Percentiles rank a stretch among this genome's conserved stretches.
Conservation (phyloP, 2,888 invertebrate species). For the Timema cristinae region DNA sequence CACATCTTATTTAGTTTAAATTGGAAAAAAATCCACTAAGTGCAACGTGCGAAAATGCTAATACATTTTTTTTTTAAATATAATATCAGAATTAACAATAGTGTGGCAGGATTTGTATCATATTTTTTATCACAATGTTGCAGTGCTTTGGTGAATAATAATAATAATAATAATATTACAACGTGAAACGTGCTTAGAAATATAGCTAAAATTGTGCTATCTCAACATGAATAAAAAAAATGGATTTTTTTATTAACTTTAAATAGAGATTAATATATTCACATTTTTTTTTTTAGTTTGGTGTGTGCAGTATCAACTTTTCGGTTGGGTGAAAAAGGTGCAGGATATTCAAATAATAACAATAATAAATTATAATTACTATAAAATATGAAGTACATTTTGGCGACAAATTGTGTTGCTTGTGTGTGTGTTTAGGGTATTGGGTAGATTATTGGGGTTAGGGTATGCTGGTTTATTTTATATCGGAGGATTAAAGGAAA, state of each 20-base stretch:
- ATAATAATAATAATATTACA: background rate
- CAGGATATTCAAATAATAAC: too few species aligned
- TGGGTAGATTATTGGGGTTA: too few species aligned
- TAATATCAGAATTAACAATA: conserved; percentile 27
- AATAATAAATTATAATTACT: too few species aligned
- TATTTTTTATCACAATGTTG: conserved; percentile 28
- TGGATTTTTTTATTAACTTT: conserved; percentile 18
- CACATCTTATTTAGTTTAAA: conserved; percentile 23
- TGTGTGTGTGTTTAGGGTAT: too few species aligned
- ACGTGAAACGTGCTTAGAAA: conserved; percentile 25
- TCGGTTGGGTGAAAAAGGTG: conserved; percentile 22
- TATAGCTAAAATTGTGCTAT: conserved; percentile 30
- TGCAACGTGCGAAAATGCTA: conserved; percentile 28
- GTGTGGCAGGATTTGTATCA: conserved; percentile 31
- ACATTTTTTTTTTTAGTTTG: background rate
- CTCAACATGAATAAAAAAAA: conserved; percentile 29
- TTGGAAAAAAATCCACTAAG: conserved; percentile 28
- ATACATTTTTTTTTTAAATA: conserved; percentile 19
- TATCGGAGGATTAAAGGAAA: too few species aligned
- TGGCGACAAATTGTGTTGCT: too few species aligned
- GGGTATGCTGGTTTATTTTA: too few species aligned
- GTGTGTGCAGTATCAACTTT: conserved; percentile 21
- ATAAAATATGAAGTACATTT: too few species aligned
- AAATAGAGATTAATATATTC: conserved; percentile 22
- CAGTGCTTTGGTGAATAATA: conserved; percentile 24